phyloP scores from a whole-genome alignment of 2,113 vertebrate species.

The Corynorhinus townsendii region DNA sequence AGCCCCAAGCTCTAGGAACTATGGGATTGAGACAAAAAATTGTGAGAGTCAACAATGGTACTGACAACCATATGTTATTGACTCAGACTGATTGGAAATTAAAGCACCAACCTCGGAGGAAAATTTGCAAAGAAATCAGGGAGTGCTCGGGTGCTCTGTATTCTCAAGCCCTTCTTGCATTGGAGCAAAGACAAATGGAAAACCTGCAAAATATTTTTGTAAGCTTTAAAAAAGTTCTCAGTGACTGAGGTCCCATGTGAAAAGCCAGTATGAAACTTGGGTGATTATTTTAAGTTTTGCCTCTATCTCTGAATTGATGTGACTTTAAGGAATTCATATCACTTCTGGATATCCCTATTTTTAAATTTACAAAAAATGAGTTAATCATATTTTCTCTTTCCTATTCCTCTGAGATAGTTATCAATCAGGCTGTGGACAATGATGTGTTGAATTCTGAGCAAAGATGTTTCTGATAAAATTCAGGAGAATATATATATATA shows the following conservation, averaged over 20 bases:
- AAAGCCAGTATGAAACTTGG: neutral
- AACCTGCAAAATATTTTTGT: constrained; percentile 25
- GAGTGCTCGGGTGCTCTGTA: neutral
- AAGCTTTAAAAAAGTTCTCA: neutral
- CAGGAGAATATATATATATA: no score
- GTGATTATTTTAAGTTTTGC: neutral
- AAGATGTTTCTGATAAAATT: neutral
- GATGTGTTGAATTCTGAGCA: neutral
- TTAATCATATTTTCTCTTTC: neutral
- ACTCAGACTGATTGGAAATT: constrained; percentile 70
- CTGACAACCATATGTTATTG: constrained; percentile 64
- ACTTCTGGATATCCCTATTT: neutral
- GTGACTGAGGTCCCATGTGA: neutral
- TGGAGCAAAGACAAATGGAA: neutral
- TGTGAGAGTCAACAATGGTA: constrained; percentile 56
- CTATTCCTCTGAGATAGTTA: neutral
- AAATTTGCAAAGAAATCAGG: constrained; percentile 37
- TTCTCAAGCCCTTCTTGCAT: constrained; percentile 1
- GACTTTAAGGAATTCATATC: neutral
- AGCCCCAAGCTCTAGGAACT: constrained; percentile 40
- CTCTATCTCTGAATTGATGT: neutral
- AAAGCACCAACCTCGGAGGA: constrained; percentile 53
- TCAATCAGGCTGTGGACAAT: neutral
- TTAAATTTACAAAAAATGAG: neutral
- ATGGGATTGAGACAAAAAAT: constrained; percentile 59